Evolutionary conservation across 53 echinoderm and acorn worm species (phyloP), one percentile per base, ranked within the genome.

Genomic region (Apostichopus leukothele): DNA sequence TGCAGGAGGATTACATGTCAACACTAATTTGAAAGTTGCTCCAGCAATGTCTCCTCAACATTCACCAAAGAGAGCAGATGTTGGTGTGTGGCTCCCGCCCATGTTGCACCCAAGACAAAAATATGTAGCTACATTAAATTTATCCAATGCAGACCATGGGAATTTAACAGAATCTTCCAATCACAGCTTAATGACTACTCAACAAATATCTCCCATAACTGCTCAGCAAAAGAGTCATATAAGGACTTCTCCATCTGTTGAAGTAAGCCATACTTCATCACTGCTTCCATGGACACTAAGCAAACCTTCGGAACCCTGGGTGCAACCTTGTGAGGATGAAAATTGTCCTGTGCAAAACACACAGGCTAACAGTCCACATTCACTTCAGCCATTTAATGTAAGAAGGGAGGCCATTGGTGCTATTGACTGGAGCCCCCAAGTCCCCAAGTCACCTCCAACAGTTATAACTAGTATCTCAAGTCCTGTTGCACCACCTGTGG

Each of bases 401-500:
- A 18, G 18, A 59, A 53, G 54, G 12, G 81, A 81, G 51, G 55
- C 19, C 25, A 22, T 5, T 55, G 23, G 81, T 59, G 81, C 8
- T 20, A 59, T 50, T 23, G 18, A 20, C 23, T 81, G 81, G 39
- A 39, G 39, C 39, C n/a, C n/a, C n/a, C 2, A 39, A 3, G 81
- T 22, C 53, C 55, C 54, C 18, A 71, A 71, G 71, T 71, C 71
- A 71, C 71, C 71, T 5, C 71, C 71, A 18, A 71, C 71, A 71
- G 71, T 71, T 54, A 81, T 81, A 22, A 81, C 54, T 50, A 22
- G 54, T 55, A 81, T 51, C 19, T 81, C 81, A 55, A 81, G 81
- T 59, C 81, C 81, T 18, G 81, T 81, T 54, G 54, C 81, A 20
- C 55, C 81, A 20, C 81, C 81, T 6, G 81, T 81, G 12, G 55